Evolutionary conservation across 1,140 invertebrate species (phyloP), one percentile per base, ranked within the genome.

Genomic region (Listronotus bonariensis): DNA sequence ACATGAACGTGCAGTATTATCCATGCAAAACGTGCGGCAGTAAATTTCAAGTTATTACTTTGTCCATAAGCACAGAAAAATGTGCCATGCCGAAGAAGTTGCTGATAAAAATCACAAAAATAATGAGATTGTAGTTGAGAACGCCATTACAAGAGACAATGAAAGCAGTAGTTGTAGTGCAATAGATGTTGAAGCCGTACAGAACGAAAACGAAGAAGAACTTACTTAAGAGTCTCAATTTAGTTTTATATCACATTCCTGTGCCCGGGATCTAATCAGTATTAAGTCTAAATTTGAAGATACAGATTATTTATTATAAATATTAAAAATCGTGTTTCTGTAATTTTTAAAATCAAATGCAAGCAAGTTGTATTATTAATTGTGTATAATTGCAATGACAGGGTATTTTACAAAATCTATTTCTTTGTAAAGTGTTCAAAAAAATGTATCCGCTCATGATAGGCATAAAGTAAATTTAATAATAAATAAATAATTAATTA

Each of bases 21-120:
- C 92, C 92, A 0, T 95, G 93, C 80, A 95, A 95, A 78, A 93
- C 90, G 0, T 95, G 92, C 79, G 92, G 93, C 18, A 91, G 86
- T 74, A 95, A 94, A 80, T 95, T 95, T 75, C 93, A 0, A 93
- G 91, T 68, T 95, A 95, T 74, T 95, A 95, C 77, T 95, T 95
- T 80, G 93, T 95, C 4, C 93, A 95, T 76, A 95, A 95, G 73
- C 93, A 95, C 79, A 81, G 91, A 20, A 93, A 93, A 79, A 74
- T 91, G 66, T 93, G 91, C 77, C 92, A 95, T 74, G 86, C 86
- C 4, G 85, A 86, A 42, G 87, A 88, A 67, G 77, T 81, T 52
- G 74, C 74, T 12, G 75, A 77, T 41, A 69, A 67, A 46, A 74
- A 56, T 38, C 69, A 75, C 45, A 77, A 76, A 49, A 77, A 75